These are phyloP conservation scores for Rhadinocentrus ornatus DNA, from an alignment of 2,797 vertebrate species.

Conservation along the genomic window DNA sequence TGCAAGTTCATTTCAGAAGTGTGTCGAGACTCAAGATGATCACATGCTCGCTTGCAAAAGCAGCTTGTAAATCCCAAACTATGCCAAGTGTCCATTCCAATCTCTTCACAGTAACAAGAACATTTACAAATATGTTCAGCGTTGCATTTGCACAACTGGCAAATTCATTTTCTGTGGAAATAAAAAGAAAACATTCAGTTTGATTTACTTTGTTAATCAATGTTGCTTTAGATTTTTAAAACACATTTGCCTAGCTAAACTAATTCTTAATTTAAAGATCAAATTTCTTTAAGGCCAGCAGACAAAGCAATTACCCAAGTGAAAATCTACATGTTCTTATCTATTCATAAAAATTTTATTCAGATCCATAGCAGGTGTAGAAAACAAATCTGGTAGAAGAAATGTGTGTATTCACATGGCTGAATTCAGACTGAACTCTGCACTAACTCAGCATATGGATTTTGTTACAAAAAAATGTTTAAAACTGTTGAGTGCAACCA, in stretches of 20 bases:
- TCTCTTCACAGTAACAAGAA: slow-evolving; percentile 38
- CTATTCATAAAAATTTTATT: slow-evolving; percentile 22
- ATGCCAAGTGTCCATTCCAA: slow-evolving; percentile 23
- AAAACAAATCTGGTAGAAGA: slow-evolving; percentile 11
- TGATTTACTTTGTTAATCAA: slow-evolving; percentile 31
- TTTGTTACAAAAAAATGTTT: slow-evolving; percentile 44
- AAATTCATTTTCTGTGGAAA: slow-evolving; percentile 4
- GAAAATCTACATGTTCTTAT: slow-evolving; percentile 15
- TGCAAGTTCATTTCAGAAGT: slow-evolving; percentile 44
- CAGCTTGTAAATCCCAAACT: slow-evolving; percentile 15
- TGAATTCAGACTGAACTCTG: slow-evolving; percentile 29
- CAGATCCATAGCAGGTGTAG: slow-evolving; percentile 22
- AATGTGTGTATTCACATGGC: slow-evolving; percentile 23
- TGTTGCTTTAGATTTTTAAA: slow-evolving; percentile 17
- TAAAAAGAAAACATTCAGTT: slow-evolving; percentile 63
- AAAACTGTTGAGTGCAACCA: slow-evolving; percentile 18
- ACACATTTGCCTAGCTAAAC: slow-evolving; percentile 24
- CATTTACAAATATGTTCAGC: slow-evolving; percentile 30
- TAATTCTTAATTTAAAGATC: slow-evolving; percentile 2
- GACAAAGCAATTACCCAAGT: slow-evolving; percentile 23
- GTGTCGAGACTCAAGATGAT: slow-evolving; percentile 26
- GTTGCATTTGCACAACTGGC: slow-evolving; percentile 34
- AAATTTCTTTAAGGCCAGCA: slow-evolving; percentile 8
- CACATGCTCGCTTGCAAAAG: slow-evolving; percentile 44
- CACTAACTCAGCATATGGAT: slow-evolving; percentile 35